Percentiles rank a stretch among this genome's conserved stretches.
These are phyloP conservation scores for Solenopsis invicta DNA, from an alignment of 1,140 invertebrate species.

Conservation along the genomic window DNA sequence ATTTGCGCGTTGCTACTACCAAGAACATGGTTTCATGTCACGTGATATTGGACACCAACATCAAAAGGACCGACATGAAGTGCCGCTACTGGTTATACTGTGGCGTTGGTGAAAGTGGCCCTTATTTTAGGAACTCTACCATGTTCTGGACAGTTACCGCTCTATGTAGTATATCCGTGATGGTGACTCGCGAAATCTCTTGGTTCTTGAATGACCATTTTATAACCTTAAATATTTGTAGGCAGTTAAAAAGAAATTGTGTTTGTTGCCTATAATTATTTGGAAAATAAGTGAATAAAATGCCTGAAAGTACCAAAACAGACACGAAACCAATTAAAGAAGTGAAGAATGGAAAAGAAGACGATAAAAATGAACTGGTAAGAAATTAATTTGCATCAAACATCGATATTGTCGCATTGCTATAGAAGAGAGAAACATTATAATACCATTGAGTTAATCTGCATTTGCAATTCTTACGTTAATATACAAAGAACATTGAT, in stretches of 20 bases:
- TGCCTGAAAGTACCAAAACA: slow-evolving; percentile 83
- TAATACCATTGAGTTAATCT: not conserved
- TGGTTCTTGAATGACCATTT: no score
- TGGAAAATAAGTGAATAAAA: slow-evolving; percentile 72
- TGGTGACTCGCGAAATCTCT: not conserved
- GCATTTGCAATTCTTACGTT: not conserved
- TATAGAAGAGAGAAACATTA: not conserved
- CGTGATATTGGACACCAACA: no score
- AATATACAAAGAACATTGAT: not conserved
- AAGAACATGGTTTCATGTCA: no score
- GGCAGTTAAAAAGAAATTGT: not conserved
- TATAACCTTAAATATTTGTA: no score
- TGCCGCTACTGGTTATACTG: no score
- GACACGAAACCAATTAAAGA: slow-evolving; percentile 82
- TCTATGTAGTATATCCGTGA: slow-evolving; percentile 40
- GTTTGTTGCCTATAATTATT: slow-evolving; percentile 18
- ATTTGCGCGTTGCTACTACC: no score
- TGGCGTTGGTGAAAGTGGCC: no score
- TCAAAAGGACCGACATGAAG: no score
- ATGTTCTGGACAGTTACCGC: not conserved
- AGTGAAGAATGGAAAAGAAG: slow-evolving; percentile 83
- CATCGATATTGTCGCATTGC: slow-evolving; percentile 36
- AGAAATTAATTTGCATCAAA: slow-evolving; percentile 59
- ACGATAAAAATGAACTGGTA: slow-evolving; percentile 85
- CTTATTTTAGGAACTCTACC: no score